Evolutionary conservation across 2,888 invertebrate genomes (phyloP).

Genomic region (Leistus spinibarbis): DNA sequence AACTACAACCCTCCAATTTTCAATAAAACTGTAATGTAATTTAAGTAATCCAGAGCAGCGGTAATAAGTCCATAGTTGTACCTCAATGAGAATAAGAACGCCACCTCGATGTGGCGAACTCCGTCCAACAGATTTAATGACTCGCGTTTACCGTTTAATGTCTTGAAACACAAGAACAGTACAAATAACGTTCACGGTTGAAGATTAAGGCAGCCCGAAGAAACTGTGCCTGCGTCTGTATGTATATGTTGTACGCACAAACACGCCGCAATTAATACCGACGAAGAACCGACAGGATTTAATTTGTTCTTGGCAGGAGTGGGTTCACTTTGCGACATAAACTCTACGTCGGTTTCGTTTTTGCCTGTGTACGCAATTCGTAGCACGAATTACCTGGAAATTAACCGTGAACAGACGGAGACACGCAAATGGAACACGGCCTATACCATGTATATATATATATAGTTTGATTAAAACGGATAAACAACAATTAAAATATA

Average conservation of each 20-base stretch:
- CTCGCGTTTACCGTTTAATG: slow-evolving; percentile 47
- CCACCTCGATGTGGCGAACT: background rate
- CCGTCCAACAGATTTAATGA: slow-evolving; percentile 43
- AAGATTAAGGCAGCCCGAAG: slow-evolving; percentile 45
- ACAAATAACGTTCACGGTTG: slow-evolving; percentile 40
- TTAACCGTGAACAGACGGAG: slow-evolving; percentile 53
- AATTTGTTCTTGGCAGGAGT: slow-evolving; percentile 52
- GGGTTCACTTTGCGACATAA: slow-evolving; percentile 39
- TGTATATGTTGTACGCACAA: slow-evolving; percentile 45
- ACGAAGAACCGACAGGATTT: slow-evolving; percentile 51
- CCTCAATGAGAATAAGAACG: background rate
- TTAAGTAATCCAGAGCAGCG: background rate
- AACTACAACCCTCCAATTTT: background rate
- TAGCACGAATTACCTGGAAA: slow-evolving; percentile 55
- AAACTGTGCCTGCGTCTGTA: background rate
- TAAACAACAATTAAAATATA: too few species aligned
- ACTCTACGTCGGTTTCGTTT: slow-evolving; percentile 20
- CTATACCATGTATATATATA: too few species aligned
- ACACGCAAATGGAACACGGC: too few species aligned
- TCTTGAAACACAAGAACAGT: slow-evolving; percentile 37
- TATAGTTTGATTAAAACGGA: too few species aligned
- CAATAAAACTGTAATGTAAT: too few species aligned
- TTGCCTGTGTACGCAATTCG: slow-evolving; percentile 46
- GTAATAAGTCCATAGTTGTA: background rate
- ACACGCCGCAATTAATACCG: slow-evolving; percentile 46